Percentiles rank a stretch among this genome's conserved stretches.
Evolutionary conservation across 2,888 invertebrate species (phyloP).

Genomic region (Pelosia muscerda): DNA sequence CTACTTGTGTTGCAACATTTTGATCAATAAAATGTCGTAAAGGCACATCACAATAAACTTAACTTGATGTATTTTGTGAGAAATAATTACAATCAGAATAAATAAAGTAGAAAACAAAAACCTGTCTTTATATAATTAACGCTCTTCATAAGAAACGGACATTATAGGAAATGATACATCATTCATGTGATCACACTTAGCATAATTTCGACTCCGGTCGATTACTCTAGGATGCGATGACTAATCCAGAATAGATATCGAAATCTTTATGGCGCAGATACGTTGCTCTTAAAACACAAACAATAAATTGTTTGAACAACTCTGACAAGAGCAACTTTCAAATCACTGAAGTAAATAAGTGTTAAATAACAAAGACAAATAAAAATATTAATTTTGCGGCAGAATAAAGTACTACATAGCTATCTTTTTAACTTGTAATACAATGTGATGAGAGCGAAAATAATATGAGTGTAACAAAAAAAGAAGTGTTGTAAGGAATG

Average conservation of each 20-base stretch:
- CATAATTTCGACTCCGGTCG: conserved; percentile 14
- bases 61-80: conserved; percentile 19
- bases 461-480: conserved; percentile 28
- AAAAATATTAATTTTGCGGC: background rate
- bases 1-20: conserved; percentile 47
- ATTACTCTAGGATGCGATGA: conserved; percentile 26
- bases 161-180: conserved; percentile 2
- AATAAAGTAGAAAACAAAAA: background rate
- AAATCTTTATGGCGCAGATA: conserved; percentile 17
- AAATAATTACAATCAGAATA: background rate
- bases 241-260: conserved; percentile 26
- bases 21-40: conserved; percentile 52
- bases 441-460: conserved; percentile 6
- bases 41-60: conserved; percentile 40
- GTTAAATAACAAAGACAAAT: background rate
- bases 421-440: conserved; percentile 1
- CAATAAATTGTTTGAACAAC: conserved; percentile 22
- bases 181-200: conserved; percentile 13
- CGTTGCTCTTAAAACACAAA: conserved; percentile 22
- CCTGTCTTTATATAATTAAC: conserved; percentile 1
- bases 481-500: conserved; percentile 20
- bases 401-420: background rate
- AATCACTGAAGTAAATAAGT: background rate
- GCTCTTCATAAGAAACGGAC: background rate
- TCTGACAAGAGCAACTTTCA: conserved; percentile 2